Base-by-base conservation (phyloP, 2,888 invertebrate genomes). In the Lobophora halterata region DNA sequence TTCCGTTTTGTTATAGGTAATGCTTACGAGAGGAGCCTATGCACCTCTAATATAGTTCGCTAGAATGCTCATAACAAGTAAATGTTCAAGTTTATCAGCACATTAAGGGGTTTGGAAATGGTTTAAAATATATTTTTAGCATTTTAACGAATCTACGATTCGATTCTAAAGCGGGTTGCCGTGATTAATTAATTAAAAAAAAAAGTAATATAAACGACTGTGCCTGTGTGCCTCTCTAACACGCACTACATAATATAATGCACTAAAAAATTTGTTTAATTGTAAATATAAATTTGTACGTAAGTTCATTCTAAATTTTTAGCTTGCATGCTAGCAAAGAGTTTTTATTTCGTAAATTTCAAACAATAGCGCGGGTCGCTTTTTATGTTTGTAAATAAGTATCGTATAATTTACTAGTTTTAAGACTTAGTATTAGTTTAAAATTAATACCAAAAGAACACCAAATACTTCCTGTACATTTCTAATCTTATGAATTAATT, bases 211-310 rank as follows among this genome's bases (percentile, higher is more conserved):
- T 49, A 27, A 66, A 74, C 72, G 79, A 83, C 81, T 81, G 79
- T 80, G 79, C 76, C 79, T 77, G 72, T 66, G 82, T 85, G 85
- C 85, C 83, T 85, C 79, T 72, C 71, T 61, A 67, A 62, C 61
- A 65, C 72, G 81, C 81, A 85, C 81, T 67, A 61, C 61, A 65
- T 68, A 72, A 77, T 71, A 78, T 61, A 60, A 59, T 61, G 65
- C 62, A 65, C 58, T 55, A 52, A 39, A 50, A 37, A 24, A 32
- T 12, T 31, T 8, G 28, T n/a, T n/a, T n/a, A n/a, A n/a, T n/a
- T n/a, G n/a, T n/a, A n/a, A n/a, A n/a, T n/a, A n/a, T n/a, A n/a
- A n/a, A n/a, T n/a, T n/a, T n/a, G n/a, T n/a, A n/a, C n/a, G n/a
- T n/a, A n/a, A n/a, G n/a, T n/a, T n/a, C n/a, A n/a, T n/a, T n/a